phyloP scores from a whole-genome alignment of 1,140 invertebrate genomes.

The Aphis craccivora region DNA sequence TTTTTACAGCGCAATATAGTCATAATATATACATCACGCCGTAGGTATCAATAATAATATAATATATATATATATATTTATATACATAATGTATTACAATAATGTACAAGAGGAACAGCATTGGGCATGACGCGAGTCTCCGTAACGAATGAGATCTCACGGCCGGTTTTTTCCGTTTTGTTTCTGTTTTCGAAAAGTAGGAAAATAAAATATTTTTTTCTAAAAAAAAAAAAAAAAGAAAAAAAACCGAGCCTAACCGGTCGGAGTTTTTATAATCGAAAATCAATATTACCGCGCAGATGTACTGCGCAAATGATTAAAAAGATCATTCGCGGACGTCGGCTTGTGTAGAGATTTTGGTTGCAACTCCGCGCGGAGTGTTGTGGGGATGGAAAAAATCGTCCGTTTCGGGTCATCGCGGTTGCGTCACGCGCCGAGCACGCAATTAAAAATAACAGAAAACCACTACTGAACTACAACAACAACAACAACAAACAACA shows the following conservation, averaged over 20 bases:
- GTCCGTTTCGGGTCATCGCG: neutral
- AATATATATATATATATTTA: constrained; percentile 23
- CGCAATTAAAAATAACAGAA: neutral
- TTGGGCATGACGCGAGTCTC: constrained; percentile 48
- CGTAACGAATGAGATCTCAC: constrained; percentile 46
- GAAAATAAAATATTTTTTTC: neutral
- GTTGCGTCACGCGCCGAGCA: neutral
- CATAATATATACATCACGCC: neutral
- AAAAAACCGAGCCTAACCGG: neutral
- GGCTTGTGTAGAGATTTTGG: neutral
- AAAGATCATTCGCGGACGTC: too few species aligned
- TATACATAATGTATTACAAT: neutral
- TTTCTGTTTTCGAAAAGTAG: neutral
- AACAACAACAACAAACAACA: neutral
- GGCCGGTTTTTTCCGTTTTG: constrained; percentile 17
- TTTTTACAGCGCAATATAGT: neutral
- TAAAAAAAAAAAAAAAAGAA: neutral
- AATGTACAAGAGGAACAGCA: constrained; percentile 34
- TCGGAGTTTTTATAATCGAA: neutral
- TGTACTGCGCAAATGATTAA: neutral
- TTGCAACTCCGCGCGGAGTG: neutral
- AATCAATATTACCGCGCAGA: neutral
- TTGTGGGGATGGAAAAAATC: neutral
- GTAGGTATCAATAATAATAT: neutral
- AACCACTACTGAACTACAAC: too few species aligned